A percentile compares a stretch with the other conserved stretches of the same genome.
These are phyloP conservation scores for Gastrophryne carolinensis DNA, from an alignment of 2,797 vertebrate genomes.

Conservation along the genomic window DNA sequence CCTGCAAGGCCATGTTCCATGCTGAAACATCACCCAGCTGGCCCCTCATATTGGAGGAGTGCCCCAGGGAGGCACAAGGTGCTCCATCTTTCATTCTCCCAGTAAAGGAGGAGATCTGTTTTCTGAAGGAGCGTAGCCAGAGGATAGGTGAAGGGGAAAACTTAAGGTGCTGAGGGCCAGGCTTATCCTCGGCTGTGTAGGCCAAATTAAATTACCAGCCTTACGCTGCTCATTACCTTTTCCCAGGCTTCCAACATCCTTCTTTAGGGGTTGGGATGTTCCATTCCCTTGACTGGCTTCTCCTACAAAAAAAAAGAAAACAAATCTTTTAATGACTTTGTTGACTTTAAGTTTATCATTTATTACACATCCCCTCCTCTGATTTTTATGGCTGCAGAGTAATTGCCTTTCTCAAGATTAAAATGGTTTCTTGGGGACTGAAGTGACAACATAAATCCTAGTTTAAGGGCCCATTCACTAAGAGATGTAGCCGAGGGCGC, in stretches of 20 bases:
- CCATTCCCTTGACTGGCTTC: constrained; percentile 82
- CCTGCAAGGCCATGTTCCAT: too few species aligned
- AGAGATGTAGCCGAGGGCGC: constrained; percentile 13
- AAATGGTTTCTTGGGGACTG: constrained; percentile 28
- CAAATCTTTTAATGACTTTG: constrained; percentile 14
- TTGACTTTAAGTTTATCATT: constrained; percentile 26
- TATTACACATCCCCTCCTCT: background rate
- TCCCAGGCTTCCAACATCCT: constrained; percentile 95
- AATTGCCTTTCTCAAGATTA: constrained; percentile 50
- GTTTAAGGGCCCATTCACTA: constrained; percentile 37
- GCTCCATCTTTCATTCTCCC: too few species aligned
- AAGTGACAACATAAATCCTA: constrained; percentile 44
- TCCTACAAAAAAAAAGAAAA: constrained; percentile 67
- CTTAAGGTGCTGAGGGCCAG: too few species aligned
- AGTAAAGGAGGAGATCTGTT: too few species aligned
- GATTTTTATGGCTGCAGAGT: constrained; percentile 24
- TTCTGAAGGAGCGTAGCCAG: too few species aligned
- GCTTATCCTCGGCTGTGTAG: too few species aligned
- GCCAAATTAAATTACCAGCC: background rate
- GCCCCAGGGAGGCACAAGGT: too few species aligned
- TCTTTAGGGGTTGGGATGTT: constrained; percentile 87
- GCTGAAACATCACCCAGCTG: too few species aligned
- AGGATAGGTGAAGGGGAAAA: too few species aligned
- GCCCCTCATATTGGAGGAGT: too few species aligned
- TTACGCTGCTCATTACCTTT: constrained; percentile 80